phyloP scores from a whole-genome alignment of 1,140 invertebrate species.

The Danaus plexippus region DNA sequence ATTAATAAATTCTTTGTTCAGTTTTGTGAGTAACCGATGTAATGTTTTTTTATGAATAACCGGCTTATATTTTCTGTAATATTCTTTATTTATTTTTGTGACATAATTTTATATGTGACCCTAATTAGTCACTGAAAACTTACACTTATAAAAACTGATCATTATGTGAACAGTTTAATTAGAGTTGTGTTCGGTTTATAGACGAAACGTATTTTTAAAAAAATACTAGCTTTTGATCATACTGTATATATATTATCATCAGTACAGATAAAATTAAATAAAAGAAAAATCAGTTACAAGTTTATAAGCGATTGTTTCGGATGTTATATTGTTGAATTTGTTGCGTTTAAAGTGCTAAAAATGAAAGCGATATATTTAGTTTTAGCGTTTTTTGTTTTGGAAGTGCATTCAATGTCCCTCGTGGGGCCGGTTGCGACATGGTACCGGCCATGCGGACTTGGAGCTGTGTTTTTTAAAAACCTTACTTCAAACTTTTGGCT shows the following conservation, averaged over 20 bases:
- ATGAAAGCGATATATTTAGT: slow-evolving; percentile 21
- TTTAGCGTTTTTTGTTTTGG: slow-evolving; percentile 23
- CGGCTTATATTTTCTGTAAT: slow-evolving; percentile 10
- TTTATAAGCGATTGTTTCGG: too few relatives aligned
- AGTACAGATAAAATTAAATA: slow-evolving; percentile 2
- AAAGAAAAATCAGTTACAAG: too few relatives aligned
- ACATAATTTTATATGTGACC: slow-evolving; percentile 19
- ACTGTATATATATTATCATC: slow-evolving; percentile 11
- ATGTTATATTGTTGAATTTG: slow-evolving; percentile 3
- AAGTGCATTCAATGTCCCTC: slow-evolving; percentile 40
- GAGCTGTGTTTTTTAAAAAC: slow-evolving; percentile 51
- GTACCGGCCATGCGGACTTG: slow-evolving; percentile 54
- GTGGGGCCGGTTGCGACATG: slow-evolving; percentile 42
- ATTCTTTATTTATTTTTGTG: slow-evolving; percentile 7
- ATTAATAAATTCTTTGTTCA: slow-evolving; percentile 29
- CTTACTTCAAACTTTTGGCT: slow-evolving; percentile 40
- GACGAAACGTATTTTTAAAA: slow-evolving; percentile 4
- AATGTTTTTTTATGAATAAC: slow-evolving; percentile 10
- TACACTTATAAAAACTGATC: slow-evolving; percentile 39
- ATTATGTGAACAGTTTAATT: slow-evolving; percentile 5
- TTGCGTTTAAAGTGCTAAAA: slow-evolving; percentile 5
- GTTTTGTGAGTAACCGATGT: slow-evolving; percentile 34
- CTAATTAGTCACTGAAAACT: slow-evolving; percentile 40
- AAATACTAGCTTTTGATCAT: slow-evolving; percentile 6
- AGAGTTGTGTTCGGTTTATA: background rate